A percentile compares a stretch with the other conserved stretches of the same genome.
Evolutionary conservation across 2,797 vertebrate genomes (phyloP).

Genomic region (Sebastes ruberrimus): DNA sequence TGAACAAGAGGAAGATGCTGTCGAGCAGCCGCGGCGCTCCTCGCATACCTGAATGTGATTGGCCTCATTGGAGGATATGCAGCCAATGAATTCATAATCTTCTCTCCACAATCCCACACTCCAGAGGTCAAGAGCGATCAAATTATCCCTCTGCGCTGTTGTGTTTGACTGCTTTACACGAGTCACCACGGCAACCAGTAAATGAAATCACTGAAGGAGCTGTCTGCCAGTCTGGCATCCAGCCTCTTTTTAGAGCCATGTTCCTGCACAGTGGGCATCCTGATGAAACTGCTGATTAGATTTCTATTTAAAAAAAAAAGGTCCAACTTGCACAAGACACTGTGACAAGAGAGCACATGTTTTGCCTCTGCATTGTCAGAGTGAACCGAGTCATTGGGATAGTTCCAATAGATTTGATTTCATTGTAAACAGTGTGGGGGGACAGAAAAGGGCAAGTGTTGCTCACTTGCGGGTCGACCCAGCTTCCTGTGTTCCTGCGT

Average conservation of each 20-base stretch:
- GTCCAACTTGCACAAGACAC: constrained; percentile 14
- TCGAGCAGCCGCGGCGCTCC: constrained; percentile 6
- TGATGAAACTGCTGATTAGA: constrained; percentile 60
- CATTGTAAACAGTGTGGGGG: neutral
- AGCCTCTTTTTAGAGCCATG: constrained; percentile 42
- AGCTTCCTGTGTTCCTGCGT: neutral
- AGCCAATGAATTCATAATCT: constrained; percentile 66
- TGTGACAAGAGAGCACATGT: constrained; percentile 9
- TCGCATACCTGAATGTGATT: constrained; percentile 51
- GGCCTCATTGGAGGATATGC: constrained; percentile 58
- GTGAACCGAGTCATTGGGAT: neutral
- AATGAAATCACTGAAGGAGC: constrained; percentile 77
- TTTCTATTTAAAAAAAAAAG: constrained; percentile 45
- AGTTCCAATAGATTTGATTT: neutral
- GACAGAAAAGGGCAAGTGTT: neutral
- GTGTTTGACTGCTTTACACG: constrained; percentile 70
- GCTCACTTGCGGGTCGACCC: neutral
- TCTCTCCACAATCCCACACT: constrained; percentile 69
- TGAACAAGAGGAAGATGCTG: constrained; percentile 15
- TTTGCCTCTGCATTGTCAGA: constrained; percentile 3
- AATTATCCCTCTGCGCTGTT: constrained; percentile 70
- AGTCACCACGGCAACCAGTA: constrained; percentile 81
- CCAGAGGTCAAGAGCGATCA: constrained; percentile 72
- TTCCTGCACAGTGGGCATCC: constrained; percentile 53
- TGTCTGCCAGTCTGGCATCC: constrained; percentile 62